Evolutionary conservation across 2,113 vertebrate genomes (phyloP).

Genomic region (Taxidea taxus): DNA sequence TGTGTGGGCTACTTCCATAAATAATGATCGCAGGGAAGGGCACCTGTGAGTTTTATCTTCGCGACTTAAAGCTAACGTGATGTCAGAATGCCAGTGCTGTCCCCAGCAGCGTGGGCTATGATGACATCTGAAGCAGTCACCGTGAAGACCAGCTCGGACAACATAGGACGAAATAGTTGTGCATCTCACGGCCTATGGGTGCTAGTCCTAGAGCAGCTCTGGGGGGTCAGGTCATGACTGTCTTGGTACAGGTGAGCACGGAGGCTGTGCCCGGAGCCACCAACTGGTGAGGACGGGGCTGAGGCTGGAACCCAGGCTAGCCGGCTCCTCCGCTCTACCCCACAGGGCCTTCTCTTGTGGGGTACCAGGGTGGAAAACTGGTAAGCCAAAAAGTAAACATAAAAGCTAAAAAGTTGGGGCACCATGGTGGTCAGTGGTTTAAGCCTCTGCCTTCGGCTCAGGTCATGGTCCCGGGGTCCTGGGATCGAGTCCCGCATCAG

Average conservation of each 20-base stretch:
- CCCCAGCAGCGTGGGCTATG: fast-evolving
- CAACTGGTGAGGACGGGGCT: background rate
- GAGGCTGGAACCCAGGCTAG: fast-evolving
- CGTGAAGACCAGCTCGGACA: background rate
- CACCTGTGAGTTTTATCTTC: background rate
- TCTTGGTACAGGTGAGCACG: fast-evolving
- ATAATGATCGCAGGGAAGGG: fast-evolving
- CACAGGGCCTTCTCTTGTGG: background rate
- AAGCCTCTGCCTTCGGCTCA: too few species aligned
- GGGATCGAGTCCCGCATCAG: too few species aligned
- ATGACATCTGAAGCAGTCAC: background rate
- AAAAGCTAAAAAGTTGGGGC: too few species aligned
- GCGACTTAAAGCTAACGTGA: too few species aligned
- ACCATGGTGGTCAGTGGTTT: too few species aligned
- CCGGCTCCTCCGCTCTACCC: background rate
- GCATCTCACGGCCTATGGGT: background rate
- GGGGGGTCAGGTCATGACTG: background rate
- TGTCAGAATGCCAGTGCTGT: background rate
- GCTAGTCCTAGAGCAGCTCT: too few species aligned
- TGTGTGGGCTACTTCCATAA: background rate
- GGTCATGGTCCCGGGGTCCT: too few species aligned
- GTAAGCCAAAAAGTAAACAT: background rate
- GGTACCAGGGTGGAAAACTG: background rate
- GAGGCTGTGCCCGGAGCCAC: background rate
- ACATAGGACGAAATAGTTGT: fast-evolving